Evolutionary conservation across 1,140 invertebrate genomes (phyloP).

Genomic region (Drosophila leontia): DNA sequence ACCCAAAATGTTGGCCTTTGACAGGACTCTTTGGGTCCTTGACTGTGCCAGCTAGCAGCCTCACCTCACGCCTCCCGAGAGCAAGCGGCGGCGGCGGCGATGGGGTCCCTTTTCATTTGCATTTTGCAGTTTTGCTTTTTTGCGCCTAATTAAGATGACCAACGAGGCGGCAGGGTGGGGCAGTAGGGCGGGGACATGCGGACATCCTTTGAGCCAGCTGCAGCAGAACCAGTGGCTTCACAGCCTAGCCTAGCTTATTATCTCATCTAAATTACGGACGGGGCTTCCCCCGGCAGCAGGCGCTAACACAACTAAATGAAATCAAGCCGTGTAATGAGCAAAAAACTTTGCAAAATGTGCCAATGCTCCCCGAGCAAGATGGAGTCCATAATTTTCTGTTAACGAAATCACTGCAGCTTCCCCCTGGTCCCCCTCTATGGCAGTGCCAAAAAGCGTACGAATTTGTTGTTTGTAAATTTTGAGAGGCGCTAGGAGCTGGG

Average conservation of each 20-base stretch:
- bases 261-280: constrained; percentile 64
- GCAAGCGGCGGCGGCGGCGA: background rate
- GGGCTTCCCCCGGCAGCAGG: constrained; percentile 14
- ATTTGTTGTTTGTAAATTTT: constrained; percentile 3
- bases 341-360: constrained; percentile 53
- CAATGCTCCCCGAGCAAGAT: constrained; percentile 33
- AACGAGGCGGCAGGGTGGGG: constrained; percentile 19
- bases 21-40: constrained; percentile 27
- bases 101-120: constrained; percentile 46
- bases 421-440: background rate
- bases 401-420: constrained; percentile 17
- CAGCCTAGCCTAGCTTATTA: constrained; percentile 52
- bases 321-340: constrained; percentile 68
- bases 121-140: constrained; percentile 55
- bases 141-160: constrained; percentile 60
- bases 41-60: background rate
- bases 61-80: constrained; percentile 2
- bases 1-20: constrained; percentile 50
- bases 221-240: constrained; percentile 23
- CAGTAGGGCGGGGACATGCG: background rate
- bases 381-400: constrained; percentile 50
- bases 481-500: background rate
- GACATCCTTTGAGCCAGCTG: constrained; percentile 25
- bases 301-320: constrained; percentile 49
- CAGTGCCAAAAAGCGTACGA: constrained; percentile 8